Conservation (phyloP, 2,113 vertebrate genomes). For the Guaruba guarouba region DNA sequence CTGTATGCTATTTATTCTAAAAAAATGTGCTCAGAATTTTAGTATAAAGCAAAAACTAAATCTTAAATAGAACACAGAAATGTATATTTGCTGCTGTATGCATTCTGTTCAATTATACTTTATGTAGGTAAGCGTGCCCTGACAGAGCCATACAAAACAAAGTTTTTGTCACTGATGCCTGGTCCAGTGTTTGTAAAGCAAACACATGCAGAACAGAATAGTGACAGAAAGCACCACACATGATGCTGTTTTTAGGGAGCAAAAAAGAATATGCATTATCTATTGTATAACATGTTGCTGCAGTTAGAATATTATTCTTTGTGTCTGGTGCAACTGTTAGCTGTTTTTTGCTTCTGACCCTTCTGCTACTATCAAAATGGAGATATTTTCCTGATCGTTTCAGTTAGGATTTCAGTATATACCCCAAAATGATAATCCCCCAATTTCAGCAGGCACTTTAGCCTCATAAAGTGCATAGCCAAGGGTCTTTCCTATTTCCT, state of each 20-base stretch:
- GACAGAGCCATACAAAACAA: background rate
- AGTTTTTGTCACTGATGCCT: background rate
- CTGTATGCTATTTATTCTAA: background rate
- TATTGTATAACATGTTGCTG: background rate
- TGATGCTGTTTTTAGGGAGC: background rate
- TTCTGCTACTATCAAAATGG: background rate
- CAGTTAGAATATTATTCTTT: background rate
- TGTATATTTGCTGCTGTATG: background rate
- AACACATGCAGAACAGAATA: background rate
- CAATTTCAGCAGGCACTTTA: background rate
- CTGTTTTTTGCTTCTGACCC: background rate
- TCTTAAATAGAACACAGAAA: background rate
- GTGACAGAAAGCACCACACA: background rate
- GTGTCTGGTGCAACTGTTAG: background rate
- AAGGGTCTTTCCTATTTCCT: background rate
- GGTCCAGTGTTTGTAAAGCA: background rate
- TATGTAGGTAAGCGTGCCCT: background rate
- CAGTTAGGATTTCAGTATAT: background rate
- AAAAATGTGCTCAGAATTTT: background rate
- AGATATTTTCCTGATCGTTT: background rate
- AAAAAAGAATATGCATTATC: background rate
- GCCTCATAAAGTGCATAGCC: background rate
- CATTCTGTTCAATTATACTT: background rate
- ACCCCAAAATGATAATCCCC: background rate
- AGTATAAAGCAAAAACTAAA: conserved; percentile 4